These are phyloP conservation scores for Synanthedon tipuliformis DNA, from an alignment of 2,888 invertebrate species.

Conservation along the genomic window DNA sequence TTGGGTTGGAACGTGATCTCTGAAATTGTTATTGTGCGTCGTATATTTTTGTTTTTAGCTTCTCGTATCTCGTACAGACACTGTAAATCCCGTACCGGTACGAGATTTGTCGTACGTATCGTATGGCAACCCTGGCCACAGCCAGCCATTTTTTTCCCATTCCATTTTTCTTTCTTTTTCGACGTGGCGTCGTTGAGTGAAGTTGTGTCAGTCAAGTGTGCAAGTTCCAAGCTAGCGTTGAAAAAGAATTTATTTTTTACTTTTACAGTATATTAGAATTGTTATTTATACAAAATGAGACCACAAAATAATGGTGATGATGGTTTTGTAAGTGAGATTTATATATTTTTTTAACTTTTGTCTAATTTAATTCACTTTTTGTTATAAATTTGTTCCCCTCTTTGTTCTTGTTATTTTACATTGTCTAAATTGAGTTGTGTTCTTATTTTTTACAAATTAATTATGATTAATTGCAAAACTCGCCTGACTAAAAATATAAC, in stretches of 20 bases:
- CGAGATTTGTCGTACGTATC: too few species aligned
- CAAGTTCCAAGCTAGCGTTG: neutral
- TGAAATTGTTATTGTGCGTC: too few species aligned
- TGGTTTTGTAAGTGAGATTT: slow-evolving; percentile 49
- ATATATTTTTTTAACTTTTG: slow-evolving; percentile 3
- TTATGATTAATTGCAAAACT: too few species aligned
- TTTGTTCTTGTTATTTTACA: too few species aligned
- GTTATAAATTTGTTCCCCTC: too few species aligned
- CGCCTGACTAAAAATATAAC: neutral
- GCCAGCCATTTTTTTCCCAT: neutral
- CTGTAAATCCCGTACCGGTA: too few species aligned
- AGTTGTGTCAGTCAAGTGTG: slow-evolving; percentile 14
- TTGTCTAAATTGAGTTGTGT: neutral
- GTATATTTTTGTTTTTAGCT: too few species aligned
- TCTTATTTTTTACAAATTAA: neutral
- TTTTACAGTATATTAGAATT: neutral
- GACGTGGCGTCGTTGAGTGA: slow-evolving; percentile 40
- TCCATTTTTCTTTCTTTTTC: slow-evolving; percentile 41
- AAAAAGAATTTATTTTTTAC: slow-evolving; percentile 1
- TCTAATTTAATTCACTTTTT: too few species aligned
- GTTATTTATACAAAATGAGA: slow-evolving; percentile 33
- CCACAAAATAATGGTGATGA: slow-evolving; percentile 60
- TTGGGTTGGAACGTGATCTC: too few species aligned
- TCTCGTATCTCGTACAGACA: too few species aligned
- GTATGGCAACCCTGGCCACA: too few species aligned